Conservation (phyloP, 2,888 invertebrate genomes). For the Synanthedon vespiformis region DNA sequence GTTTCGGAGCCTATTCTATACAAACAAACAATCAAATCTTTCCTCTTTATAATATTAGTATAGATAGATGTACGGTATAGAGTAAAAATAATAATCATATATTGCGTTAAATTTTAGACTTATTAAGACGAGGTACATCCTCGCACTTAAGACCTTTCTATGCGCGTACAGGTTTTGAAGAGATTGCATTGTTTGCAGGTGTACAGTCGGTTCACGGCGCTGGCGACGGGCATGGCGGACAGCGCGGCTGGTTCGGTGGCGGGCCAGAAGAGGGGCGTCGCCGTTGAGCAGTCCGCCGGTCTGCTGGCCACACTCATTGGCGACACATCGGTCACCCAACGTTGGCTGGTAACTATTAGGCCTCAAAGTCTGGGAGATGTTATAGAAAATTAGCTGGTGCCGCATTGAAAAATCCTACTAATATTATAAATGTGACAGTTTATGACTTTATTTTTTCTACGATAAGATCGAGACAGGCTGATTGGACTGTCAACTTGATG, state of each 20-base stretch:
- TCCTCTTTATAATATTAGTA: too few species aligned
- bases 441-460: too few species aligned
- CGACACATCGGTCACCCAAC: slow-evolving; percentile 97
- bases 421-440: too few species aligned
- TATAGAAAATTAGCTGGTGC: background rate
- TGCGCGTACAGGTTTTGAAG: too few species aligned
- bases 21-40: too few species aligned
- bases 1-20: too few species aligned
- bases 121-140: too few species aligned
- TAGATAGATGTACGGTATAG: too few species aligned
- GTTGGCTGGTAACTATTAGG: slow-evolving; percentile 87
- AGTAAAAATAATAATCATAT: too few species aligned
- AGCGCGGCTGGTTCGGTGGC: slow-evolving; percentile 96
- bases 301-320: slow-evolving; percentile 94
- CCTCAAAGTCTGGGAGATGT: background rate
- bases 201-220: slow-evolving; percentile 86
- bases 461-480: too few species aligned
- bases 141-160: too few species aligned
- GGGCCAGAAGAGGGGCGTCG: slow-evolving; percentile 94
- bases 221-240: slow-evolving; percentile 93
- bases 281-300: slow-evolving; percentile 94
- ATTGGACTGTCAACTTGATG: background rate
- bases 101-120: too few species aligned
- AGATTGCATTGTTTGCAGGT: slow-evolving; percentile 38
- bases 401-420: background rate